Evolutionary conservation across 2,888 invertebrate genomes (phyloP), one percentile per base, ranked within the genome.

Genomic region (Lasioglossum lativentre): DNA sequence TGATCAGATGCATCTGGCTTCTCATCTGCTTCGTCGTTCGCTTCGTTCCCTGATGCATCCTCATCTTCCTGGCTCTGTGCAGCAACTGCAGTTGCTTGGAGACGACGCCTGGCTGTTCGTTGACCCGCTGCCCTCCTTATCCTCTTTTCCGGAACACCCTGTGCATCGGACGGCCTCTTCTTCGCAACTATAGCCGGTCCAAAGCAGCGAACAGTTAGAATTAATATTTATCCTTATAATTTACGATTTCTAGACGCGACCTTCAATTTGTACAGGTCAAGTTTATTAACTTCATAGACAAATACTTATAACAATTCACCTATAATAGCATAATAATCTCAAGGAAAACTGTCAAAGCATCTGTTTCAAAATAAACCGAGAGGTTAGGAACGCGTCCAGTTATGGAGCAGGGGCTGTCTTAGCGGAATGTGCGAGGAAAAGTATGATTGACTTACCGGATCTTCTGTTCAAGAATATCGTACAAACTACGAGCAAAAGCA

Each of bases 21-120:
- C 8, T 95, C 96, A 19, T 96, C 96, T 95, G 30, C 95, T 12
- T 81, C 95, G 4, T 95, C 95, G 89, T 96, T 96, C 6, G 90
- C 86, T 30, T 87, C 92, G 71, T 79, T 93, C 91, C 95, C 96
- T 2, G 83, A 87, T 5, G 45, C 80, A 90, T 96, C 96, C 0
- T 91, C 85, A 8, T 86, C 91, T 81, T 78, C 93, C 91, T 95
- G 96, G 0, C 14, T 45, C 23, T 59, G 85, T 0, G 76, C 16
- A 52, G 70, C 19, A 59, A 90, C 95, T 96, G 96, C 96, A 94
- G 96, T 96, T 19, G 96, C 96, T 93, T 97, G 96, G 95, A 97
- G 96, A 83, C 97, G 95, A 56, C 96, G 96, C 75, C 97, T 96
- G 92, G 97, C 97, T 94, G 97, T 97, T 87, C 98, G 96, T 6